Conservation (phyloP, 1,140 invertebrate species). For the Drosophila ercepeae region DNA sequence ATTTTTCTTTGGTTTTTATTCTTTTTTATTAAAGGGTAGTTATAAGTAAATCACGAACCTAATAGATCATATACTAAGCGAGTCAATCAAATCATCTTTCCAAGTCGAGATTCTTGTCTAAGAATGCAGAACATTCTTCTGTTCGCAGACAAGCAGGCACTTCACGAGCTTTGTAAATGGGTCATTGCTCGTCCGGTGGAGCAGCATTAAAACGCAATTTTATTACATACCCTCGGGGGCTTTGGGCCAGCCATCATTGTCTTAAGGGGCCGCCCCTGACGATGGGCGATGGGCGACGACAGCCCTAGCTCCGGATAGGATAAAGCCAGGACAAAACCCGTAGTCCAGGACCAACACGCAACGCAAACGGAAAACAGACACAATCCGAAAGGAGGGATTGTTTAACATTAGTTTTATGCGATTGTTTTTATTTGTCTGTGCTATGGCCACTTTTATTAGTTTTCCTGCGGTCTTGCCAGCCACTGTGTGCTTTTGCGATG, state of each 20-base stretch:
- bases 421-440: slow-evolving; percentile 60
- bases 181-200: slow-evolving; percentile 47
- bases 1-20: neutral
- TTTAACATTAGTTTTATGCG: slow-evolving; percentile 77
- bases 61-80: no score
- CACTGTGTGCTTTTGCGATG: slow-evolving; percentile 6
- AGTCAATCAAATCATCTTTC: neutral
- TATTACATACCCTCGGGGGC: slow-evolving; percentile 72
- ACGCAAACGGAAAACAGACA: slow-evolving; percentile 2
- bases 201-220: slow-evolving; percentile 79
- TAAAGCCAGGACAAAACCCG: slow-evolving; percentile 10
- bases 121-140: neutral
- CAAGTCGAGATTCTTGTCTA: neutral
- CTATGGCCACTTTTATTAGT: slow-evolving; percentile 69
- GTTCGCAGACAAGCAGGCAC: slow-evolving; percentile 8
- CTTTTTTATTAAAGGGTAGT: neutral
- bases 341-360: slow-evolving; percentile 15
- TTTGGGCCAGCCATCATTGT: slow-evolving; percentile 66
- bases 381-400: slow-evolving; percentile 21
- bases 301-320: slow-evolving; percentile 14
- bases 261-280: slow-evolving; percentile 60
- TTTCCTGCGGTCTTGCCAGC: slow-evolving; percentile 20
- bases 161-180: slow-evolving; percentile 30
- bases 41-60: no score
- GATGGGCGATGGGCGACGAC: slow-evolving; percentile 33